phyloP scores from a whole-genome alignment of 2,113 vertebrate genomes.

The Macquaria ambigua region DNA sequence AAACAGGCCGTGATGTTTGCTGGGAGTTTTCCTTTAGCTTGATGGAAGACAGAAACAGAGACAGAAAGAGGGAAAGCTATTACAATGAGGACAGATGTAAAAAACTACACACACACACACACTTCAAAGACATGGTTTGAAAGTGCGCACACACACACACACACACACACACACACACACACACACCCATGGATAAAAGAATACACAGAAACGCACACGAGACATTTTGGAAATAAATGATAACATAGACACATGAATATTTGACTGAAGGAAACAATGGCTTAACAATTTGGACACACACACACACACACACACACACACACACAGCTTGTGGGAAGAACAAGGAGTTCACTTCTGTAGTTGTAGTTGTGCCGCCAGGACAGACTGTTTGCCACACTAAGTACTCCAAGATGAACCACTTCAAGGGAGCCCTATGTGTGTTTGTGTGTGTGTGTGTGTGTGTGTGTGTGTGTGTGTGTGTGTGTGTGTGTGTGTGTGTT shows the following conservation, averaged over 20 bases:
- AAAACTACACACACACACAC: slow-evolving; percentile 12
- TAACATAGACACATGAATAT: slow-evolving; percentile 13
- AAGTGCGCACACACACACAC: neutral
- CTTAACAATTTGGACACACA: slow-evolving; percentile 7
- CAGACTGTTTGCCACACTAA: slow-evolving; percentile 48
- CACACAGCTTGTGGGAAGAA: slow-evolving; percentile 43
- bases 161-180: slow-evolving; percentile 32
- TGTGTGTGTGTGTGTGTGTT: slow-evolving; percentile 18
- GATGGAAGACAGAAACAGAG: slow-evolving; percentile 56
- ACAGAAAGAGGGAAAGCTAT: slow-evolving; percentile 8
- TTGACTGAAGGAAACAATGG: neutral
- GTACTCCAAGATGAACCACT: slow-evolving; percentile 58
- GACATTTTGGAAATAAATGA: slow-evolving; percentile 11
- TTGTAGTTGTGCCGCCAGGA: slow-evolving; percentile 58
- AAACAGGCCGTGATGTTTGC: slow-evolving; percentile 26
- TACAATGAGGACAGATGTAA: slow-evolving; percentile 27
- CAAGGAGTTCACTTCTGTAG: slow-evolving; percentile 42
- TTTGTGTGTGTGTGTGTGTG: slow-evolving; percentile 17
- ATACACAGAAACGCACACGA: neutral
- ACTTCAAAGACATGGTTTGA: slow-evolving; percentile 30
- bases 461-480: slow-evolving; percentile 17
- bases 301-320: slow-evolving; percentile 38
- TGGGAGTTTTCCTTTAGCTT: slow-evolving; percentile 42
- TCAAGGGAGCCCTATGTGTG: slow-evolving; percentile 25
- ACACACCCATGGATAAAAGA: neutral